These are phyloP conservation scores for Dendrophyllia cribrosa DNA, from an alignment of 64 coral and sea anemone genomes.

Conservation along the genomic window DNA sequence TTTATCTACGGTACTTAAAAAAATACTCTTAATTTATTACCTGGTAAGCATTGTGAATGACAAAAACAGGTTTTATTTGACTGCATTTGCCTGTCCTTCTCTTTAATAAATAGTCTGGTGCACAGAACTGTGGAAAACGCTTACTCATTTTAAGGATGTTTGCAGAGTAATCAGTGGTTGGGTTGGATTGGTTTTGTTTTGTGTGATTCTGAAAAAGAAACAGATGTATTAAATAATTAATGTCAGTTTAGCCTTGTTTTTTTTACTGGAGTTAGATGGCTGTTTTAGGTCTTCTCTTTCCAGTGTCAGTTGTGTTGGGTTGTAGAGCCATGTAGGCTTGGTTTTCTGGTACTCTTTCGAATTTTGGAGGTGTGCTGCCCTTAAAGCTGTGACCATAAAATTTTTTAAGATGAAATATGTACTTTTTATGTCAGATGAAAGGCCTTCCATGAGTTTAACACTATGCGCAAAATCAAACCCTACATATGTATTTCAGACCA, in stretches of 20 bases:
- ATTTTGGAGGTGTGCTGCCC: too few relatives aligned
- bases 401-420: too few relatives aligned
- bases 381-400: too few relatives aligned
- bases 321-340: background rate
- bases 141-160: background rate
- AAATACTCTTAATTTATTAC: conserved; percentile 9
- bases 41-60: background rate
- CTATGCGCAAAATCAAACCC: too few relatives aligned
- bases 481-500: too few relatives aligned
- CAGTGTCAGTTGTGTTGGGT: background rate
- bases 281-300: background rate
- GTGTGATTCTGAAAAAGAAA: background rate
- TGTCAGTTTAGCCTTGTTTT: background rate
- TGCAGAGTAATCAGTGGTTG: background rate
- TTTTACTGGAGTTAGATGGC: conserved; percentile 6
- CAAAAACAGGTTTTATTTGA: background rate
- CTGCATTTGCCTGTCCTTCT: background rate
- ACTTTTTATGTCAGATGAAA: too few relatives aligned
- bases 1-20: background rate
- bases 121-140: background rate
- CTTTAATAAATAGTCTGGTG: background rate
- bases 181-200: background rate
- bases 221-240: background rate
- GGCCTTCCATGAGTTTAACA: too few relatives aligned
- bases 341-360: too few relatives aligned